Conservation (phyloP, 2,888 invertebrate species). For the Metallyticus violacea region DNA sequence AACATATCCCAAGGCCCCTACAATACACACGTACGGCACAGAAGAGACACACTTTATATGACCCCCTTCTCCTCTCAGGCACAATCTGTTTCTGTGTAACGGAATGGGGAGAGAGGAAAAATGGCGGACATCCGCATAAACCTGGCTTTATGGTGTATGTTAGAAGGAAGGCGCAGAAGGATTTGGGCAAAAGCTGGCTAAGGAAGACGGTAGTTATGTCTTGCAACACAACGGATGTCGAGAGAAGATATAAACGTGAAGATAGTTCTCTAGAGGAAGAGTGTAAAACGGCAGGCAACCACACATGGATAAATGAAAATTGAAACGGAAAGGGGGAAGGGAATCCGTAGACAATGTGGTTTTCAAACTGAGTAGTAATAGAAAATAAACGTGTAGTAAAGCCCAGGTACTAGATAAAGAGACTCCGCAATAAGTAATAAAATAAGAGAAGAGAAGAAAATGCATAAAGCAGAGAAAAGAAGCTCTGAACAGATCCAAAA, state of each 20-base stretch:
- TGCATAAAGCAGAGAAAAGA: too few relatives aligned
- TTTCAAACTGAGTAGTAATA: neutral
- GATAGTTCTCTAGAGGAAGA: neutral
- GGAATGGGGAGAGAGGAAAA: neutral
- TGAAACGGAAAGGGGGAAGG: neutral
- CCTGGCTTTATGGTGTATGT: slow-evolving; percentile 4
- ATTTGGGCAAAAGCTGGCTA: too few relatives aligned
- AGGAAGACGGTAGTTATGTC: neutral
- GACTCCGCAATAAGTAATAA: neutral
- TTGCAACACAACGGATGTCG: neutral
- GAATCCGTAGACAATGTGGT: neutral
- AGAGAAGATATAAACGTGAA: neutral
- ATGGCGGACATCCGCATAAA: slow-evolving; percentile 12
- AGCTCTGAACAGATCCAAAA: too few relatives aligned
- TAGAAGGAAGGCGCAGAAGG: neutral
- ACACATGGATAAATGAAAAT: neutral
- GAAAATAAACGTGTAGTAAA: neutral
- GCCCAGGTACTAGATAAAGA: too few relatives aligned
- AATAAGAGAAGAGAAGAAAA: too few relatives aligned
- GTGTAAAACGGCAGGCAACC: neutral
- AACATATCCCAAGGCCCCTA: neutral
- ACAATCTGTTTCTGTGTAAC: neutral
- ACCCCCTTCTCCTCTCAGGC: neutral
- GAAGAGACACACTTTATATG: neutral
- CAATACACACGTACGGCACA: neutral